Percentiles rank a stretch among this genome's conserved stretches.
These are phyloP conservation scores for Penaeus monodon DNA, from an alignment of 2,888 invertebrate species.

Conservation along the genomic window DNA sequence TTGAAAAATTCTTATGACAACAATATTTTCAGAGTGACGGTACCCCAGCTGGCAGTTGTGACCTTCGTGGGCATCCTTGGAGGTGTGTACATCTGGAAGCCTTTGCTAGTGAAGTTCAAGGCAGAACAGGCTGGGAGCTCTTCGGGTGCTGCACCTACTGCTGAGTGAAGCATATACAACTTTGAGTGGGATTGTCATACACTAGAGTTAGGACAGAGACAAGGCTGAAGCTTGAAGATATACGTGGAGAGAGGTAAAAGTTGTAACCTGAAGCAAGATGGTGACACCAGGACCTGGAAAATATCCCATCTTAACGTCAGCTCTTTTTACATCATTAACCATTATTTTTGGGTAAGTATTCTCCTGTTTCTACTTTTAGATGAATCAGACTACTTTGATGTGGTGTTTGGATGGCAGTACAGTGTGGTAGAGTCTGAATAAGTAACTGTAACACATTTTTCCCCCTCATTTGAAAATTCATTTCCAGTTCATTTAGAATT, in stretches of 20 bases:
- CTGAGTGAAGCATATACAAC: background rate
- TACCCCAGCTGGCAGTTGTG: constrained; percentile 35
- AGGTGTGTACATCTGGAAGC: constrained; percentile 51
- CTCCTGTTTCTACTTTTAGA: too few relatives aligned
- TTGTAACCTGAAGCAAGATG: background rate
- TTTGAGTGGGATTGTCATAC: too few relatives aligned
- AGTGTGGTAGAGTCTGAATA: too few relatives aligned
- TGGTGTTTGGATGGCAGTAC: background rate
- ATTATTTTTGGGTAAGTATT: constrained; percentile 23
- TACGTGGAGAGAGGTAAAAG: too few relatives aligned
- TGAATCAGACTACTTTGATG: background rate
- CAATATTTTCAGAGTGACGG: constrained; percentile 41
- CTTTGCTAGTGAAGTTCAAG: constrained; percentile 31
- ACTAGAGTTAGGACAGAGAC: background rate
- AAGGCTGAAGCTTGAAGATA: too few relatives aligned
- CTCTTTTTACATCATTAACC: background rate
- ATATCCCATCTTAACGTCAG: constrained; percentile 12
- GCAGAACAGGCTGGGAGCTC: background rate
- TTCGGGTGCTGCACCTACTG: background rate
- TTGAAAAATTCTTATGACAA: background rate
- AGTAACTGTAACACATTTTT: too few relatives aligned
- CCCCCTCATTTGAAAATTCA: too few relatives aligned
- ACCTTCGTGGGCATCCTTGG: constrained; percentile 33
- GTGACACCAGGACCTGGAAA: background rate
- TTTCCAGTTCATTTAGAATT: too few relatives aligned